phyloP scores from a whole-genome alignment of 2,797 vertebrate species.

The Garrulus glandarius region DNA sequence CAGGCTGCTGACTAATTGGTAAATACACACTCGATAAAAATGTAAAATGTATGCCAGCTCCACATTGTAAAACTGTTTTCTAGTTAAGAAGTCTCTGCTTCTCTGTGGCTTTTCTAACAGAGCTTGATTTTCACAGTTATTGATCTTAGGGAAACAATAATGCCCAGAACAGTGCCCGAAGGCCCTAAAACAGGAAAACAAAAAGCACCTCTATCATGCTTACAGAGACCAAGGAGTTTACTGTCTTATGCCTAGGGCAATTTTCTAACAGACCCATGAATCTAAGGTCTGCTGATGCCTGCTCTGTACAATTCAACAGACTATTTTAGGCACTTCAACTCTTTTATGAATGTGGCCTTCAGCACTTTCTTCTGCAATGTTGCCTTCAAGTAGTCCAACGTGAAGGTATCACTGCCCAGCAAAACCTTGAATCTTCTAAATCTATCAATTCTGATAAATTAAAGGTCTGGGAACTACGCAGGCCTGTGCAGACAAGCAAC shows the following conservation, averaged over 20 bases:
- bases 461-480: not conserved
- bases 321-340: not conserved
- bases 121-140: not conserved
- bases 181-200: not conserved
- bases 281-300: not conserved
- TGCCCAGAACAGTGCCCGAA: not conserved
- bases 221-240: not conserved
- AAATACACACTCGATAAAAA: conserved; percentile 70
- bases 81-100: not conserved
- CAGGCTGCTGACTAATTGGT: conserved; percentile 72
- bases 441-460: not conserved
- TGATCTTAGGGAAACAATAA: conserved; percentile 1
- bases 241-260: not conserved
- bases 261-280: not conserved
- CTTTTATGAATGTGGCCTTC: not conserved
- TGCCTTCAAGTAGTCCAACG: not conserved
- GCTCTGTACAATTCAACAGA: not conserved
- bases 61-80: conserved; percentile 26
- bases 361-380: not conserved
- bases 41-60: conserved; percentile 44
- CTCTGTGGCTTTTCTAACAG: not conserved
- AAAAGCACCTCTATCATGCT: not conserved
- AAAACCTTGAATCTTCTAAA: not conserved
- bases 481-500: not conserved
- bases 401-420: not conserved